Conservation (phyloP, 2,888 invertebrate species). For the Thera obeliscata region DNA sequence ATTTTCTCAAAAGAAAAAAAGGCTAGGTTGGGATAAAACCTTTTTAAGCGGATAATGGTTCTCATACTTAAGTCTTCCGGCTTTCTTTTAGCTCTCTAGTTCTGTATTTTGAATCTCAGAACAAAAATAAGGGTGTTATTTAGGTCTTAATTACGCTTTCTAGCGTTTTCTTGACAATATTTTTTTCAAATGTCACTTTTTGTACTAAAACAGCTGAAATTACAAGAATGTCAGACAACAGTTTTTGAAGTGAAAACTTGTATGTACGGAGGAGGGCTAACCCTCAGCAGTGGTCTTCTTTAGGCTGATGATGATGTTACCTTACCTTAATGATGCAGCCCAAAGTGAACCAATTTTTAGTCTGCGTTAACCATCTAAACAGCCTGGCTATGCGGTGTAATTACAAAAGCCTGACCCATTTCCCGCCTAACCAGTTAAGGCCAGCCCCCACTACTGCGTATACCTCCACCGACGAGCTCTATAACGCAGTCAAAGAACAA, state of each 20-base stretch:
- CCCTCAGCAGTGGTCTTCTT: no score
- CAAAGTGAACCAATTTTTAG: slow-evolving; percentile 5
- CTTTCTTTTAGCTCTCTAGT: slow-evolving; percentile 18
- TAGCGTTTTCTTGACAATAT: no score
- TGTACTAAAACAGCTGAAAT: no score
- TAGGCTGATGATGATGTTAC: no score
- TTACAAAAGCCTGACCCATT: slow-evolving; percentile 31
- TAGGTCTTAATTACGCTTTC: no score
- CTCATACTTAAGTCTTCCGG: slow-evolving; percentile 12
- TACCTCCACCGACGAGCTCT: no score
- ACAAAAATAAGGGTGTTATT: background rate
- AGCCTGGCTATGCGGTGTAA: slow-evolving; percentile 23
- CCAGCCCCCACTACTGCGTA: background rate
- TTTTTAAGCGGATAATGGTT: slow-evolving; percentile 16
- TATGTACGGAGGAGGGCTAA: no score
- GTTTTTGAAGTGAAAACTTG: no score
- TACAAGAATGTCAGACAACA: no score
- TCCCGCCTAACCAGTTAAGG: slow-evolving; percentile 3
- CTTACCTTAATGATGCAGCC: background rate
- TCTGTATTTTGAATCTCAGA: background rate
- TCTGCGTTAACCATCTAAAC: slow-evolving; percentile 23
- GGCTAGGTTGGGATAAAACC: slow-evolving; percentile 8
- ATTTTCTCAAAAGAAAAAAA: no score
- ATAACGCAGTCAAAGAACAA: no score
- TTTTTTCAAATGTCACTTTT: no score